Evolutionary conservation across 2,888 invertebrate genomes (phyloP).

Genomic region (Iphiclides podalirius): DNA sequence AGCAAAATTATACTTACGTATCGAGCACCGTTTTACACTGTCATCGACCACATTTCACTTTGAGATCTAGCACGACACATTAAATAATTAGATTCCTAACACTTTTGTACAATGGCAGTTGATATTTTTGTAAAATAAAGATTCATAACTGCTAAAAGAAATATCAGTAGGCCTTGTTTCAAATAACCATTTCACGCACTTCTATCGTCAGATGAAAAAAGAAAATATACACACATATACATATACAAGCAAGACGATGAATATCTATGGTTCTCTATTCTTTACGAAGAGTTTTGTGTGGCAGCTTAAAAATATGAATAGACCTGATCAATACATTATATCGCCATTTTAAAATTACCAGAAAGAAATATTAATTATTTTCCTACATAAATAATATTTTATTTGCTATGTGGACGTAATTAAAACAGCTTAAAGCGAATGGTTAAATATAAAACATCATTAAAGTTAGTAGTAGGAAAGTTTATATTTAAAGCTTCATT

Average conservation of each 20-base stretch:
- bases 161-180: conserved; percentile 46
- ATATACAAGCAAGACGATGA: conserved; percentile 39
- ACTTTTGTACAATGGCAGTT: conserved; percentile 38
- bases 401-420: too few relatives aligned
- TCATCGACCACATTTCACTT: conserved; percentile 75
- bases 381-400: too few relatives aligned
- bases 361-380: too few relatives aligned
- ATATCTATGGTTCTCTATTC: conserved; percentile 5
- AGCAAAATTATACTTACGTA: conserved; percentile 71
- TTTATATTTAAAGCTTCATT: too few relatives aligned
- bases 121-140: conserved; percentile 41
- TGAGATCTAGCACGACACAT: conserved; percentile 52
- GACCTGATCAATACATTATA: too few relatives aligned
- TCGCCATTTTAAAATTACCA: too few relatives aligned
- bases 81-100: conserved; percentile 41
- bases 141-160: conserved; percentile 42
- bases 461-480: too few relatives aligned
- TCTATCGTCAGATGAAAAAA: conserved; percentile 56
- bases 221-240: conserved; percentile 42
- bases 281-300: conserved; percentile 2
- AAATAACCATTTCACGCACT: conserved; percentile 53
- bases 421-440: too few relatives aligned
- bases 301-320: not conserved
- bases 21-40: conserved; percentile 68
- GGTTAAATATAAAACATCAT: too few relatives aligned